Evolutionary conservation across 2,797 vertebrate genomes (phyloP).

Genomic region (Octomys mimax): DNA sequence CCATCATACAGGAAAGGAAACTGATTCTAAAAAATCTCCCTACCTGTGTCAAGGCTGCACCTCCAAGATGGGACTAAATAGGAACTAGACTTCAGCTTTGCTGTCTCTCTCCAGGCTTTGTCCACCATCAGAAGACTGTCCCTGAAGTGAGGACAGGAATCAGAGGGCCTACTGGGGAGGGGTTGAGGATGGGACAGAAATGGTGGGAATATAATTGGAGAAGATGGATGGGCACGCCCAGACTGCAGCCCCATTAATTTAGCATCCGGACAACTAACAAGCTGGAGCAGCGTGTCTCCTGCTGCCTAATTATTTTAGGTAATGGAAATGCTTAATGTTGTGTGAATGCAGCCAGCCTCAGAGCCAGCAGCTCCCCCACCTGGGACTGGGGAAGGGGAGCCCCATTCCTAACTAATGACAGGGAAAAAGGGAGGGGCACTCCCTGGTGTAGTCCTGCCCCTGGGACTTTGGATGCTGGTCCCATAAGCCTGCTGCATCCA

Average conservation of each 20-base stretch:
- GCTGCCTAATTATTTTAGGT: slow-evolving; percentile 93
- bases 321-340: slow-evolving; percentile 93
- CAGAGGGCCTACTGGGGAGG: neutral
- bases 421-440: slow-evolving; percentile 9
- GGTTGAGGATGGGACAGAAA: slow-evolving; percentile 81
- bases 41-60: neutral
- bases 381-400: slow-evolving; percentile 68
- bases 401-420: slow-evolving; percentile 43
- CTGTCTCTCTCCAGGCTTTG: slow-evolving; percentile 7
- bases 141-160: slow-evolving; percentile 46
- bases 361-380: slow-evolving; percentile 87
- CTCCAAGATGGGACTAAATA: neutral
- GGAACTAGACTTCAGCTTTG: neutral
- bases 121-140: neutral
- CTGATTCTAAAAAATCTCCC: slow-evolving; percentile 11
- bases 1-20: neutral
- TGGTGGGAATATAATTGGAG: slow-evolving; percentile 89
- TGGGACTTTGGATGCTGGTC: neutral
- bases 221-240: slow-evolving; percentile 90
- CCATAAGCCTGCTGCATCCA: neutral
- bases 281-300: slow-evolving; percentile 89
- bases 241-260: slow-evolving; percentile 91
- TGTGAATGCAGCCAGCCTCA: slow-evolving; percentile 89
- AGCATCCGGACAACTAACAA: slow-evolving; percentile 92
- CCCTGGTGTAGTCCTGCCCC: neutral